These are phyloP conservation scores for Lycocorax pyrrhopterus DNA, from an alignment of 2,113 vertebrate species.

Conservation along the genomic window DNA sequence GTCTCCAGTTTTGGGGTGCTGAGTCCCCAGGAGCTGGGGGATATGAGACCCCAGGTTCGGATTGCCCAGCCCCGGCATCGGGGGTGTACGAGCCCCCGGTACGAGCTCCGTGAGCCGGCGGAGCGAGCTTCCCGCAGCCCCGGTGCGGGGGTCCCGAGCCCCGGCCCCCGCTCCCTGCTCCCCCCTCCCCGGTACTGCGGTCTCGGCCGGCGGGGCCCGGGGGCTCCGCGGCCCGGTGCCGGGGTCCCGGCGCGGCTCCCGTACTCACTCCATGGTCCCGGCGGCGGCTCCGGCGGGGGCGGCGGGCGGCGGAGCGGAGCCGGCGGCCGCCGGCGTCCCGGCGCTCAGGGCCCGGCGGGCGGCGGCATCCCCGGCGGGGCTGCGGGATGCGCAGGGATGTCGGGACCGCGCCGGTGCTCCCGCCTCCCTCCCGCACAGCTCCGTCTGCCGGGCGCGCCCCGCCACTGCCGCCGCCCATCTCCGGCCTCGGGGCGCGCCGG, in stretches of 20 bases:
- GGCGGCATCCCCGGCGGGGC: conserved; percentile 56
- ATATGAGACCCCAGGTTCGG: neutral
- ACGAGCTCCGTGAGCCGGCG: neutral
- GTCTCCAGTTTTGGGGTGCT: neutral
- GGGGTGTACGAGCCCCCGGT: neutral
- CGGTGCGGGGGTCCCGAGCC: neutral
- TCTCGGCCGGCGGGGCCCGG: neutral
- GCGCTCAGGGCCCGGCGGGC: conserved; percentile 12
- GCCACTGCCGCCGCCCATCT: conserved; percentile 26
- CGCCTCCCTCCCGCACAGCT: conserved; percentile 47
- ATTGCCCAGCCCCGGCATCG: neutral
- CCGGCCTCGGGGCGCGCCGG: neutral
- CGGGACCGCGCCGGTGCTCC: conserved; percentile 8
- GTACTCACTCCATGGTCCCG: too few species aligned
- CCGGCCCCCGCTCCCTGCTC: neutral
- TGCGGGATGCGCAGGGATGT: conserved; percentile 63
- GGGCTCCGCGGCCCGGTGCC: neutral
- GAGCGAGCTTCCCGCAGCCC: neutral
- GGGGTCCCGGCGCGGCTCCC: neutral
- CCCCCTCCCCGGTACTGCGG: neutral
- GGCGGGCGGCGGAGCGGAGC: too few species aligned
- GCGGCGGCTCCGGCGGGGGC: neutral
- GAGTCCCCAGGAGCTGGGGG: neutral
- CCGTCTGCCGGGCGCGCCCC: conserved; percentile 51
- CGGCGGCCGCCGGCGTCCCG: neutral